A percentile compares a stretch with the other conserved stretches of the same genome.
Conservation (phyloP, 1,140 invertebrate genomes). For the Pentalonia nigronervosa region DNA sequence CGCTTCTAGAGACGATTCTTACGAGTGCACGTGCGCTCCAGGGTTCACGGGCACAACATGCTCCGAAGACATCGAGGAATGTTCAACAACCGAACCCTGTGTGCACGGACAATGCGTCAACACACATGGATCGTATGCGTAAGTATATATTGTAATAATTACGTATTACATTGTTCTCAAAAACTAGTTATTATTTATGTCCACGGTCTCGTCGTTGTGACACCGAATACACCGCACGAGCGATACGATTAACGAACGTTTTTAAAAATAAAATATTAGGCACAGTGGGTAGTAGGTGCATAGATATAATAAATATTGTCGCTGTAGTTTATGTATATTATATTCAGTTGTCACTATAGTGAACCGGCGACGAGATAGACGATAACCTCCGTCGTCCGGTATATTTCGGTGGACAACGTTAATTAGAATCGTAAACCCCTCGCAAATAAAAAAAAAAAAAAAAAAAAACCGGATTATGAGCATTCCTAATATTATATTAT, state of each 20-base stretch:
- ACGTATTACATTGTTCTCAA: constrained; percentile 7
- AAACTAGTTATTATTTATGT: not conserved
- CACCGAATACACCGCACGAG: not conserved
- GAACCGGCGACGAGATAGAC: not conserved
- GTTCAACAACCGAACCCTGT: constrained; percentile 72
- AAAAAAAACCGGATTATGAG: not conserved
- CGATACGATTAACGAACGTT: not conserved
- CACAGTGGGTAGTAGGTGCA: not conserved
- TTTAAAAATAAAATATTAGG: not conserved
- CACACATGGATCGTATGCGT: constrained; percentile 89
- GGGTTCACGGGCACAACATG: constrained; percentile 88
- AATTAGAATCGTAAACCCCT: constrained; percentile 27
- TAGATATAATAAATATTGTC: constrained; percentile 17
- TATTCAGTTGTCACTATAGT: not conserved
- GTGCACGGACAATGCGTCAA: constrained; percentile 82
- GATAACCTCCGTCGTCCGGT: not conserved
- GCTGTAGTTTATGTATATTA: not conserved
- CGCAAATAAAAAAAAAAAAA: not conserved
- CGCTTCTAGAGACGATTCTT: constrained; percentile 75
- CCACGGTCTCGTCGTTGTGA: not conserved
- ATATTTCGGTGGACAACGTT: constrained; percentile 21
- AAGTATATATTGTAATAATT: constrained; percentile 65
- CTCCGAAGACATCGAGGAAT: constrained; percentile 89
- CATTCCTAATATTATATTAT: not conserved
- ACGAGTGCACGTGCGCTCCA: constrained; percentile 82